phyloP scores from a whole-genome alignment of 2,797 vertebrate genomes.

The Chiroxiphia lanceolata region DNA sequence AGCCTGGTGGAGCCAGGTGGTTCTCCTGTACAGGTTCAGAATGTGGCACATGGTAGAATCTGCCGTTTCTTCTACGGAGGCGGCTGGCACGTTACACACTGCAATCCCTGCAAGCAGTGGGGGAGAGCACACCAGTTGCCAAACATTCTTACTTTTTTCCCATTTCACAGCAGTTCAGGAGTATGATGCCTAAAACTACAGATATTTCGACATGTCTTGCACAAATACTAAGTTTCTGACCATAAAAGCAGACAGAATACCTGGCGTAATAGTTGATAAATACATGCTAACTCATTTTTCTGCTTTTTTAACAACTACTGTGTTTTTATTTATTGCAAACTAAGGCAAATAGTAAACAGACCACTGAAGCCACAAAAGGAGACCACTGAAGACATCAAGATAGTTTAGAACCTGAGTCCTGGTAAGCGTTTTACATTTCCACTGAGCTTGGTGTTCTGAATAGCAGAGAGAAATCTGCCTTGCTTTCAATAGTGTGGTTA shows the following conservation, averaged over 20 bases:
- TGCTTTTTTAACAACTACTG: not conserved
- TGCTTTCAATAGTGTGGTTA: not conserved
- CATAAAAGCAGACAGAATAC: not conserved
- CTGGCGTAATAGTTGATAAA: not conserved
- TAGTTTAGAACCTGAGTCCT: not conserved
- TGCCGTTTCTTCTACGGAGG: constrained; percentile 95
- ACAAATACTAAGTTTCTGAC: not conserved
- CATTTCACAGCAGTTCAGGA: not conserved
- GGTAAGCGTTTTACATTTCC: not conserved
- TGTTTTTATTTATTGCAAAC: not conserved
- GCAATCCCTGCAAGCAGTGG: constrained; percentile 85
- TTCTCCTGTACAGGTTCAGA: constrained; percentile 94
- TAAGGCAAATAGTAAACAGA: not conserved
- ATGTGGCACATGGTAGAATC: constrained; percentile 98
- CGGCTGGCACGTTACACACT: constrained; percentile 96
- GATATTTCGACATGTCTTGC: not conserved
- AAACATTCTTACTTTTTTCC: not conserved
- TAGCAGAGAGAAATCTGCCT: not conserved
- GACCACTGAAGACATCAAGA: not conserved
- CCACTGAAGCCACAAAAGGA: not conserved
- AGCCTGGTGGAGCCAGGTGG: constrained; percentile 97
- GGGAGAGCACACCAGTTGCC: not conserved
- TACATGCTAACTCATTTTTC: not conserved
- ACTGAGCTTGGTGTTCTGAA: not conserved
- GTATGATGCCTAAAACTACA: not conserved